Evolutionary conservation across 2,888 invertebrate genomes (phyloP), one percentile per base, ranked within the genome.

Genomic region (Pristionchus mayeri): DNA sequence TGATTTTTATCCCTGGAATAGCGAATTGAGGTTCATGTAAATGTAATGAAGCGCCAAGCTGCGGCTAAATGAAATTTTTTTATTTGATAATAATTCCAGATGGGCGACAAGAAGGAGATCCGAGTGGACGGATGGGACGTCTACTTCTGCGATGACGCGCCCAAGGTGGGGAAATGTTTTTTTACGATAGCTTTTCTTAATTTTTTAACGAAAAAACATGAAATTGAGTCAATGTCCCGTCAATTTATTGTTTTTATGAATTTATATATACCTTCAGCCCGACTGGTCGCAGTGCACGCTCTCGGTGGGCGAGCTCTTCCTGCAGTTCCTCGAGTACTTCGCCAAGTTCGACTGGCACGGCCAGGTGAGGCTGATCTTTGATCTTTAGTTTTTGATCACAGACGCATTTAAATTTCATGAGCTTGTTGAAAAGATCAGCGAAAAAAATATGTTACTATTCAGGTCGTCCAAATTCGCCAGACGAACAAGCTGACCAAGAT

Each of bases 41-140:
- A n/a, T n/a, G n/a, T n/a, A n/a, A n/a, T n/a, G n/a, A n/a, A n/a
- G n/a, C n/a, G n/a, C n/a, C n/a, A n/a, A n/a, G n/a, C n/a, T n/a
- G n/a, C n/a, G n/a, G n/a, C n/a, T n/a, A n/a, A n/a, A n/a, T n/a
- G n/a, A n/a, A n/a, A n/a, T n/a, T n/a, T n/a, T n/a, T n/a, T n/a
- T n/a, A n/a, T n/a, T n/a, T n/a, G n/a, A n/a, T n/a, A n/a, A n/a
- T 24, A n/a, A 54, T 24, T 18, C 54, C 50, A 78, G 76, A 67
- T 37, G 30, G 82, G 82, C 9, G 82, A 67, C 16, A 82, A 82
- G 67, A 11, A 85, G n/a, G 82, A 44, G 48, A 50, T 84, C 40
- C 52, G 94, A 2, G 93, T 95, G 54, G 95, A 95, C 86, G 94
- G 94, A 2, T 94, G 94, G 93, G 94, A 95, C 91, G 94, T 94